Evolutionary conservation across 2,888 invertebrate genomes (phyloP).

Genomic region (Blera fallax): DNA sequence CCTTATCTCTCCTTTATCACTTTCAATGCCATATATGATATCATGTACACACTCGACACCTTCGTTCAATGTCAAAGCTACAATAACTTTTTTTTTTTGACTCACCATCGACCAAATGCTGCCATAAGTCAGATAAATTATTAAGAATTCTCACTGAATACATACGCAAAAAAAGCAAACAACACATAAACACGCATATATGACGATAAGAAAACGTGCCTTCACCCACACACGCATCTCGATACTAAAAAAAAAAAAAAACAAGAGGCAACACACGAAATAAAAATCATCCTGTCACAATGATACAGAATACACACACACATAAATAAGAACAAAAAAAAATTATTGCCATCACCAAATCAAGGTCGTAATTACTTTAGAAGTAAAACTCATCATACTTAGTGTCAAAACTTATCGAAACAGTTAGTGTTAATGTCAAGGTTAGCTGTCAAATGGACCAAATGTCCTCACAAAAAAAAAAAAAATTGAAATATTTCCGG

Average conservation of each 20-base stretch:
- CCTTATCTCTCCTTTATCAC: constrained; percentile 41
- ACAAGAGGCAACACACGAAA: too few species aligned
- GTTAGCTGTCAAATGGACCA: constrained; percentile 16
- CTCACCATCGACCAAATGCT: constrained; percentile 24
- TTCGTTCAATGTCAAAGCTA: constrained; percentile 64
- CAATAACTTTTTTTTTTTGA: constrained; percentile 55
- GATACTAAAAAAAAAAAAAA: neutral
- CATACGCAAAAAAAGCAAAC: constrained; percentile 1
- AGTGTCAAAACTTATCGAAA: constrained; percentile 32
- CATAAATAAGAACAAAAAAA: neutral
- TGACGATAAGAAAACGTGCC: constrained; percentile 62
- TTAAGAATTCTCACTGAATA: constrained; percentile 22
- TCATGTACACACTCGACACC: constrained; percentile 54
- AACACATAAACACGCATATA: constrained; percentile 41
- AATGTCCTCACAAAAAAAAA: constrained; percentile 11
- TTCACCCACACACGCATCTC: constrained; percentile 42
- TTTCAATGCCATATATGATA: constrained; percentile 52
- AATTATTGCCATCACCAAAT: neutral
- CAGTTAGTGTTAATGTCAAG: constrained; percentile 48
- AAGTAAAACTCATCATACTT: constrained; percentile 29
- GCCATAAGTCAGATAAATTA: constrained; percentile 57
- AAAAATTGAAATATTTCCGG: constrained; percentile 45
- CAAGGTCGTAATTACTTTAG: constrained; percentile 51
- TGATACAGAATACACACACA: constrained; percentile 21
- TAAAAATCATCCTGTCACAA: constrained; percentile 54